Evolutionary conservation across 1,140 invertebrate genomes (phyloP), one percentile per base, ranked within the genome.

Genomic region (Lepidurus apus): DNA sequence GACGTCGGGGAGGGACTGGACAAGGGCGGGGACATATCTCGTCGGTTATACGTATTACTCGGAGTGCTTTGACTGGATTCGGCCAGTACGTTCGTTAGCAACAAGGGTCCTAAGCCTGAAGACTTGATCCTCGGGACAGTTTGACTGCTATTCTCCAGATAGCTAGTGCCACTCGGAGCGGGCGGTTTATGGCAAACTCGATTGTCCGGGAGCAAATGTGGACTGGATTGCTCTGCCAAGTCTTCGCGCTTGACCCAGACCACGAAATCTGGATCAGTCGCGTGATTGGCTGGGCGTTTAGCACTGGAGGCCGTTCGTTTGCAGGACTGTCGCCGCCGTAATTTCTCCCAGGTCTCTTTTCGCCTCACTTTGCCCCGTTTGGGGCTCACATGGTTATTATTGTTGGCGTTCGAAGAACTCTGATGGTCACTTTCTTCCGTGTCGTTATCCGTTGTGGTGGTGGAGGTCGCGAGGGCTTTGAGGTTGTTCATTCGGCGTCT

Each of bases 261-360:
- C 17, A 75, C 45, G 65, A 65, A 65, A 21, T 78, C 77, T n/a
- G 73, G 42, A 26, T 77, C 65, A 1, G 45, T 44, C 34, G 42
- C 17, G 76, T 21, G n/a, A 44, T 21, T 77, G 1, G n/a, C n/a
- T 42, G 6, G 10, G 11, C 75, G 75, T 11, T 13, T 3, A 24
- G 73, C 75, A 9, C 78, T 43, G 10, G 75, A 74, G 0, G 75
- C 65, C 53, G 47, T 47, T 11, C 79, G 47, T 73, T 78, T 80
- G 44, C 76, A 77, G 42, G 79, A 80, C 44, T 80, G 76, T 43
- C 79, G 44, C 65, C 79, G 11, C 45, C 79, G 75, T 11, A 80
- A 34, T 42, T 74, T 77, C 43, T 80, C 76, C 79, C 79, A 80
- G 7, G 78, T 79, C 24, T 79, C 78, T 24, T 43, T 74, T 6